Conservation (phyloP, 1,140 invertebrate species). For the Diabrotica undecimpunctata region DNA sequence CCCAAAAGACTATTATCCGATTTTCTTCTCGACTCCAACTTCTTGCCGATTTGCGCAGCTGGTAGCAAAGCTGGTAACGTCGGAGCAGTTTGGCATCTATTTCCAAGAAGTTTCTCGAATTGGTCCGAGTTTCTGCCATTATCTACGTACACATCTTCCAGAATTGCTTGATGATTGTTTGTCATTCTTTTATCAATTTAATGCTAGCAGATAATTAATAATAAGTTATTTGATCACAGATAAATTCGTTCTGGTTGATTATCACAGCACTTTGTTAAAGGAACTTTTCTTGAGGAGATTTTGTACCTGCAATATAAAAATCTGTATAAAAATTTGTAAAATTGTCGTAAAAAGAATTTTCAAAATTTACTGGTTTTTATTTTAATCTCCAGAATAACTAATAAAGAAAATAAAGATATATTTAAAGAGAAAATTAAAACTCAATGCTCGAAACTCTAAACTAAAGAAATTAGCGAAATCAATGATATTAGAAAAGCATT, state of each 20-base stretch:
- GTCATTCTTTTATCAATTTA: slow-evolving; percentile 20
- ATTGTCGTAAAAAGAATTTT: no score
- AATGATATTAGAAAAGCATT: no score
- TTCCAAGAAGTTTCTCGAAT: slow-evolving; percentile 19
- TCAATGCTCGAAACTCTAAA: no score
- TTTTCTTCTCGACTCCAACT: slow-evolving; percentile 27
- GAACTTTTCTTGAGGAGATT: slow-evolving; percentile 9
- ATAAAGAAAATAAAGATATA: no score
- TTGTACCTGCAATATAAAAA: slow-evolving; percentile 12
- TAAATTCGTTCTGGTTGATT: slow-evolving; percentile 16
- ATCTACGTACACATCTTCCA: slow-evolving; percentile 30
- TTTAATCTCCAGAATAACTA: no score
- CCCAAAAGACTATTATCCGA: slow-evolving; percentile 36
- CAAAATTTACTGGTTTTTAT: no score
- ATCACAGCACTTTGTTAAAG: slow-evolving; percentile 20
- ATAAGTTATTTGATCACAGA: slow-evolving; percentile 16
- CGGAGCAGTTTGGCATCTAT: slow-evolving; percentile 29
- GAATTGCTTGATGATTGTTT: slow-evolving; percentile 28
- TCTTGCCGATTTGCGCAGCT: slow-evolving; percentile 25
- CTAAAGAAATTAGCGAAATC: no score
- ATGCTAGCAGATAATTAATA: slow-evolving; percentile 5
- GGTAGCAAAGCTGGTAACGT: slow-evolving; percentile 24
- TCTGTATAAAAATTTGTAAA: no score
- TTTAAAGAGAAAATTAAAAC: no score
- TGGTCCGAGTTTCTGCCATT: slow-evolving; percentile 16